Evolutionary conservation across 1,140 invertebrate species (phyloP), one percentile per base, ranked within the genome.

Genomic region (Trichonephila clavata): DNA sequence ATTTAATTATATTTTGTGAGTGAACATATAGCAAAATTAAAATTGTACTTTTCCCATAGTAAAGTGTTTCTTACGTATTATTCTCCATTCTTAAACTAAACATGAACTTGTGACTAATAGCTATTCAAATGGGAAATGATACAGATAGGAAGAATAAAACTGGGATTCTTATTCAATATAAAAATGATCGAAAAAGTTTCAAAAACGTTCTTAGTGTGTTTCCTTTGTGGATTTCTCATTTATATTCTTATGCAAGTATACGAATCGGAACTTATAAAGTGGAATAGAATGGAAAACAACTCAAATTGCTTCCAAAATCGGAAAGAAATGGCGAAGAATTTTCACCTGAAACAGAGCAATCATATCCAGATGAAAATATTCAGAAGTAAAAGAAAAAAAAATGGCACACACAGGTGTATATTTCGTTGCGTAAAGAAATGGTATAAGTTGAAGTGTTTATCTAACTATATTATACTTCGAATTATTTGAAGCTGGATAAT

Each of bases 251-350:
- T 50, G 81, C 43, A 24, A 87, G 60, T 32, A 84, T 84, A 84
- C 60, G 32, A 59, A 84, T 59, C 50, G 50, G 20, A 84, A 21
- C 13, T 84, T 20, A 84, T 20, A 84, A 84, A 84, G 21, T 77
- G 68, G 68, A 84, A 87, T 65, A 87, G 60, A 87, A 59, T 61
- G 81, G 81, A 27, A 84, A 84, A 84, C 86, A 87, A 87, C 86
- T 87, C 86, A 87, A 87, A 87, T 87, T 87, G 86, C 59, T 24
- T 24, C 43, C 21, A 18, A 65, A 87, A 50, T 24, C 43, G 86
- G 86, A 65, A 87, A 63, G 86, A 65, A 65, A 87, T 61, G 57
- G 20, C 59, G 86, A 87, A 65, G 86, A 65, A 87, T 63, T 87
- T 87, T 61, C 43, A 65, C 60, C 59, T 63, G 57, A 65, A 87